Base-by-base conservation (phyloP, 2,797 vertebrate genomes). In the Danio kyathit region DNA sequence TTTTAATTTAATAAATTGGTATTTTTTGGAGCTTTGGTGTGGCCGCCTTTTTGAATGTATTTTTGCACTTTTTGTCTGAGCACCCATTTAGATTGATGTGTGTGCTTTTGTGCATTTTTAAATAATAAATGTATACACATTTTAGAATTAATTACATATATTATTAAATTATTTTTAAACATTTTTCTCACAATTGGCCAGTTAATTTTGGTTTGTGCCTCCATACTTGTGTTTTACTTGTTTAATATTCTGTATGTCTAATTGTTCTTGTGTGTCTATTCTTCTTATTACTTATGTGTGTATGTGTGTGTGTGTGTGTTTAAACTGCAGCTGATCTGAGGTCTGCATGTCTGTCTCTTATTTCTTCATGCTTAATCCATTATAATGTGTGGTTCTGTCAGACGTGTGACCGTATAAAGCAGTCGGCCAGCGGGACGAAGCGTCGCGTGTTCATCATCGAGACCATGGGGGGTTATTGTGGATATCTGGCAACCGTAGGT, bases 331-430 rank as follows among this genome's bases (percentile, higher is more conserved):
- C n/a, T n/a, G n/a, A n/a, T 43, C 41, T 14, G 13, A 51, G 8
- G 4, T 49, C 17, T 64, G 17, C 0, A 10, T 7, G 29, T 13
- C 9, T 17, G 14, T 9, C 4, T 17, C 14, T n/a, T 51, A 10
- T 29, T 51, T 6, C 10, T 59, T 69, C 7, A 14, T 10, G 13
- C 65, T 44, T 79, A n/a, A 71, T 71, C 38, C 48, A 13, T 79
- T 41, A 1, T 17, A 44, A 54, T 74, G 46, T 77, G 40, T 64
- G 77, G 13, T 75, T 64, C 4, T 82, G 65, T 78, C 88, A 98
- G 97, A 98, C 97, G 1, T 98, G 97, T 10, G 97, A 98, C 89
- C 94, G 95, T 77, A 97, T 98, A 90, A 98, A 98, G 88, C 96
- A 97, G 87, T 98, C 97, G 0, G 95, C 97, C 0, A 96, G 96